phyloP scores from a whole-genome alignment of 2,888 invertebrate species.

The Elegia similella region DNA sequence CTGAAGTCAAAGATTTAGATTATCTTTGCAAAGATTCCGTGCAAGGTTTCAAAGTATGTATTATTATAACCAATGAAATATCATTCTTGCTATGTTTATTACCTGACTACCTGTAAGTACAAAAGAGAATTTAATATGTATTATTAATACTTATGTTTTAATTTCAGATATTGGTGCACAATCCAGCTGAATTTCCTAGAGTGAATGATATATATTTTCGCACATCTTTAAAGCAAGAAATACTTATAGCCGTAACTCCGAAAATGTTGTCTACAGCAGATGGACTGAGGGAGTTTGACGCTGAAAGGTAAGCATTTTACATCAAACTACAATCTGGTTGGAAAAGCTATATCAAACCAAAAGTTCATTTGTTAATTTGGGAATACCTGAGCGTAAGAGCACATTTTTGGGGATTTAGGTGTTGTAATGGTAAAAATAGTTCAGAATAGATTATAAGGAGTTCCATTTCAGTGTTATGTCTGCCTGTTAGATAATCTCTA shows the following conservation, averaged over 20 bases:
- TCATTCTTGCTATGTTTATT: no score
- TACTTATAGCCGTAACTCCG: slow-evolving; percentile 86
- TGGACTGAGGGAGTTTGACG: slow-evolving; percentile 5
- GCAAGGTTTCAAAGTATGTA: slow-evolving; percentile 85
- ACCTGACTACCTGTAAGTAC: no score
- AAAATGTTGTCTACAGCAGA: slow-evolving; percentile 86
- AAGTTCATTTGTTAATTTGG: no score
- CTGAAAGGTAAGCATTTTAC: not conserved
- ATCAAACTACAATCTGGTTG: not conserved
- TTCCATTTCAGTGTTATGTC: no score
- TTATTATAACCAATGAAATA: not conserved
- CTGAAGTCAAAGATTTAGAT: slow-evolving; percentile 83
- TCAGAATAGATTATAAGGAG: no score
- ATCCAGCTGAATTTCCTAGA: slow-evolving; percentile 85
- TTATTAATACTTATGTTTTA: slow-evolving; percentile 4
- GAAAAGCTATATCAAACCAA: no score
- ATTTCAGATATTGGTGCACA: slow-evolving; percentile 83
- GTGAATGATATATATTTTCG: slow-evolving; percentile 86
- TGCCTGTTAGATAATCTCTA: no score
- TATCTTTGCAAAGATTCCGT: slow-evolving; percentile 87
- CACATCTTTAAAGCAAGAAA: slow-evolving; percentile 85
- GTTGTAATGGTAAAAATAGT: no score
- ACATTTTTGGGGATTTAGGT: no score
- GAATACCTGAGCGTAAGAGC: no score
- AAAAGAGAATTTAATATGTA: no score